Base-by-base conservation (phyloP, 2,888 invertebrate genomes). In the Branchellion lobata region DNA sequence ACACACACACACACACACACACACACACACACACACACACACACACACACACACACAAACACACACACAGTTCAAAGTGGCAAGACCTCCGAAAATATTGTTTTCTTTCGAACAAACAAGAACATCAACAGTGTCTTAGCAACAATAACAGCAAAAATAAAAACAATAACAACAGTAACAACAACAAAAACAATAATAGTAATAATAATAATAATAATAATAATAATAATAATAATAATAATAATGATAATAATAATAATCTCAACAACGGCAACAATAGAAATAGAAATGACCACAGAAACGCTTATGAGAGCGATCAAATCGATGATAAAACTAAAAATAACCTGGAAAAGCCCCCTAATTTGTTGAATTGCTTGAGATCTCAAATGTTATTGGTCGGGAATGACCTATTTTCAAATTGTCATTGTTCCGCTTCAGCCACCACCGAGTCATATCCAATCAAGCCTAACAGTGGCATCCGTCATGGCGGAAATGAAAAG, bases 321-420 rank as follows among this genome's bases (percentile, higher is more conserved):
- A 47, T 14, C 47, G 18, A 47, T 47, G 47, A 47, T 14, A 8
- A 47, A 14, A 8, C 8, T 14, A 47, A 47, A 47, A 18, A 47
- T 47, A 47, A 47, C 8, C 8, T 47, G 47, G 18, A 14, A 47
- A 47, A 47, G 18, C n/a, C n/a, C n/a, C 21, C 5, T n/a, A 24
- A 57, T 57, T 57, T 5, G 61, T 57, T n/a, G 5, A n/a, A 8
- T 3, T 57, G 61, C 24, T 57, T 57, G 61, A 8, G 21, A 57
- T 5, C 61, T 57, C 61, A 57, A 57, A 57, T 57, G 21, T 57
- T n/a, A 57, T 57, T 57, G 61, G 61, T 57, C 24, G 61, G n/a
- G 3, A 57, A 3, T 24, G 24, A 57, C 61, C 61, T 57, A 57
- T 24, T 18, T 57, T 57, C 61, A 3, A 18, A 57, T 57, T 57